Evolutionary conservation across 1,140 invertebrate genomes (phyloP), one percentile per base, ranked within the genome.

Genomic region (Drosophila kepulauana): DNA sequence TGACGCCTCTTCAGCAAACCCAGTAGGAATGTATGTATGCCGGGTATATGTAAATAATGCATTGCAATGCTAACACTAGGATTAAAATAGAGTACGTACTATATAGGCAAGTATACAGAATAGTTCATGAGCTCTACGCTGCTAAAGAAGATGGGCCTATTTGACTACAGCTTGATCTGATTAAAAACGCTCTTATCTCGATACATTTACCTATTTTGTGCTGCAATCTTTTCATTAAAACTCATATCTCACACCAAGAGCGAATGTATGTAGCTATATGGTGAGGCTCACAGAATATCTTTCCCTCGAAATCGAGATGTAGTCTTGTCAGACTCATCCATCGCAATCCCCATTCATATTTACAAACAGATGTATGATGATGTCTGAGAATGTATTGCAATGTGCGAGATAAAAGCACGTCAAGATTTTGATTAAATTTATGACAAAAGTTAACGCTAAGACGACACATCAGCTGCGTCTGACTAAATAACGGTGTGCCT

Each of bases 401-500:
- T 28, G 48, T 66, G 56, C 62, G 25, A 71, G 68, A 79, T 79
- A 76, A 79, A 67, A 68, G 59, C 49, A 61, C 46, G 61, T 70
- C 61, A 71, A 81, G 75, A 75, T 79, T 69, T 90, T 90, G 79
- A 90, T 86, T 89, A 89, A 89, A 89, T 89, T 89, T 89, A 89
- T 90, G 86, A 90, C 74, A 79, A 78, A 25, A 78, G 67, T 64
- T 78, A 59, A 70, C 64, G 82, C 82, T 73, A 78, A 85, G 66
- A 49, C 41, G 51, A 67, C 77, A 67, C 77, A 64, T 67, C 56
- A 65, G 54, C 62, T 33, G 13, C 43, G 54, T 43, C 66, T 58
- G 67, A 49, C 58, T 51, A 51, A 62, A 25, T 43, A 61, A 63
- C 10, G 52, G 46, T 43, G n/a, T 11, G 43, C 8, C 63, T 46